Evolutionary conservation across 2,888 invertebrate species (phyloP).

Genomic region (Dryobotodes eremita): DNA sequence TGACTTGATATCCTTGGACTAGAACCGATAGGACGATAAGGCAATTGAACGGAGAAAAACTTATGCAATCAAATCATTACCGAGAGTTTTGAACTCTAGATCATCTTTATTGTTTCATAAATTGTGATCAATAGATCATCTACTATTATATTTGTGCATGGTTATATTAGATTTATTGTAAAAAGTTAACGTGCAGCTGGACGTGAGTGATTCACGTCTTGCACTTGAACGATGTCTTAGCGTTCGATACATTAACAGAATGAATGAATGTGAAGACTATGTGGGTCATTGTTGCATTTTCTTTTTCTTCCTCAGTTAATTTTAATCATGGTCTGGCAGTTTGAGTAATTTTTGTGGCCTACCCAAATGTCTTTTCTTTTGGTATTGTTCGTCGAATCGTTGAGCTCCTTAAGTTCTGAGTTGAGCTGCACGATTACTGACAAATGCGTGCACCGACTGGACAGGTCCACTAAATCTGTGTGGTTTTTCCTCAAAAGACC

Average conservation of each 20-base stretch:
- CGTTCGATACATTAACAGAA: conserved; percentile 30
- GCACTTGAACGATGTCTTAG: conserved; percentile 18
- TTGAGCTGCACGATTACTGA: too few species aligned
- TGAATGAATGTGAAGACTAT: too few species aligned
- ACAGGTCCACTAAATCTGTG: too few species aligned
- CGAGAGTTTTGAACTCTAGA: conserved; percentile 3
- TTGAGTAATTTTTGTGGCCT: too few species aligned
- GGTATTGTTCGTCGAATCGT: too few species aligned
- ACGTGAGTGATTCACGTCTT: conserved; percentile 7
- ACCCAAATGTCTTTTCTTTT: too few species aligned
- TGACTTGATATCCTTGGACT: conserved; percentile 64
- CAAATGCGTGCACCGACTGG: too few species aligned
- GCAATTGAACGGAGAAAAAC: conserved; percentile 15
- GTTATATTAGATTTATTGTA: neutral
- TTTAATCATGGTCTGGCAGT: too few species aligned
- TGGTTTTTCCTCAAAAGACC: too few species aligned
- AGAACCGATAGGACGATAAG: conserved; percentile 46
- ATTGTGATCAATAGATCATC: neutral
- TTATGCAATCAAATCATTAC: conserved; percentile 22
- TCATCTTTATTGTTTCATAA: neutral
- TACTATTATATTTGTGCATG: neutral
- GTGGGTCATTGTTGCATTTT: too few species aligned
- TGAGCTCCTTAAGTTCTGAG: too few species aligned
- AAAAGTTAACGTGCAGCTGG: neutral
- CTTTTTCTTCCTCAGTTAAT: too few species aligned